Conservation (phyloP, 2,888 invertebrate genomes). For the Tromatobia lineatoria region DNA sequence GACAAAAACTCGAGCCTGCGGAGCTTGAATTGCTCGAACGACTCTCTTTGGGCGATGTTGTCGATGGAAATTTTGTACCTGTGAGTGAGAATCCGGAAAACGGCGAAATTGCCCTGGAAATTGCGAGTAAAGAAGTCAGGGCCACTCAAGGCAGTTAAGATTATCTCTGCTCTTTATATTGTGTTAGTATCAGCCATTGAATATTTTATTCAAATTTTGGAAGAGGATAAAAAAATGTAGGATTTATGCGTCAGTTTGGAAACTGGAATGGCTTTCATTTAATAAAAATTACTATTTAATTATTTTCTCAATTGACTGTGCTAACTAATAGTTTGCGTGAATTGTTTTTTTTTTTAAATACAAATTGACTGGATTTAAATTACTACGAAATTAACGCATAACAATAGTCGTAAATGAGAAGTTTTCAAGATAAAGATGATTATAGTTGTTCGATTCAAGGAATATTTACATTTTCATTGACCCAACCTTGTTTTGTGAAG, state of each 20-base stretch:
- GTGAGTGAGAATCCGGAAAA: slow-evolving; percentile 82
- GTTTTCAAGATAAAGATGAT: no score
- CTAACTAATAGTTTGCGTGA: no score
- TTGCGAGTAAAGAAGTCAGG: slow-evolving; percentile 79
- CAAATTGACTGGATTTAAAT: no score
- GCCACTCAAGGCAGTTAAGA: slow-evolving; percentile 73
- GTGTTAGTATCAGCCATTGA: slow-evolving; percentile 42
- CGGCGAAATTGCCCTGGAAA: slow-evolving; percentile 76
- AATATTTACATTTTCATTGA: no score
- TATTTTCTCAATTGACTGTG: no score
- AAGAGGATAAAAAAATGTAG: background rate
- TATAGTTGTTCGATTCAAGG: no score
- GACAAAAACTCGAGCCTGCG: slow-evolving; percentile 85
- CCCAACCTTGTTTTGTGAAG: no score
- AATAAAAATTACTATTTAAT: no score
- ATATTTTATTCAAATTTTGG: slow-evolving; percentile 9
- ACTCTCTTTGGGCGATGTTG: slow-evolving; percentile 83
- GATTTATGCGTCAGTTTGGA: background rate
- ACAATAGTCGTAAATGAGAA: no score
- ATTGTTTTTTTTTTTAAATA: no score
- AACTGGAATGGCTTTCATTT: no score
- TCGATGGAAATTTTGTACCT: slow-evolving; percentile 85
- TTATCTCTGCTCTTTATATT: background rate
- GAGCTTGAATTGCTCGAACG: slow-evolving; percentile 86
- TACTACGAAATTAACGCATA: no score